Base-by-base conservation (phyloP, 2,888 invertebrate genomes). In the Leptarthrus brevirostris region DNA sequence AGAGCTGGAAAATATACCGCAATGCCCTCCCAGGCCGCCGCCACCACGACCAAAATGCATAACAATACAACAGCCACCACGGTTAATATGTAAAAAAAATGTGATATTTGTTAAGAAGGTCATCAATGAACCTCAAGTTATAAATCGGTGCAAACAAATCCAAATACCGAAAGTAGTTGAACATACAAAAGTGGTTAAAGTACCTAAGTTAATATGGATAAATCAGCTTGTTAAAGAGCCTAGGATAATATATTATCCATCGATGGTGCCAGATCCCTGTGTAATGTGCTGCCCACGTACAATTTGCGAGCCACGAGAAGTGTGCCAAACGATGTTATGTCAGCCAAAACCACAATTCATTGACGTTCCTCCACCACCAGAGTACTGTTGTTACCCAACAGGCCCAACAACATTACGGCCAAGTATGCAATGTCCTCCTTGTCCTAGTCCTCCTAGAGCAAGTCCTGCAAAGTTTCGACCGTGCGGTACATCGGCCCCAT, bases 301-400 rank as follows among this genome's bases (percentile, higher is more conserved):
- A 12, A 79, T 84, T 8, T 81, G 81, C 61, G 83, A 83, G 58
- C 83, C 83, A 1, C 80, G 81, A 44, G 83, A 83, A 79, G 80
- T 84, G 16, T 83, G 83, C 74, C 82, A 83, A 74, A 81, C 82
- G 12, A 80, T 83, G 58, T 77, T 83, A 47, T 83, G 83, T 70
- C 83, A 84, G 76, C 83, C 83, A 2, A 83, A 82, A 73, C 82
- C 83, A 0, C 83, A 84, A 78, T 79, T 80, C 0, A 77, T 84
- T 26, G 83, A 83, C 78, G 79, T 84, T 64, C 83, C 83, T n/a
- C 80, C 81, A n/a, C 81, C 83, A 2, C 76, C 77, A 10, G 83
- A 84, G 73, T 84, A 82, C 72, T 83, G 82, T 75, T 82, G 82
- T 73, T 82, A 82, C 77, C 81, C 81, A 8, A 82, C 81, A 44